Conservation (phyloP, 2,888 invertebrate genomes). For the Hyposoter dolosus region DNA sequence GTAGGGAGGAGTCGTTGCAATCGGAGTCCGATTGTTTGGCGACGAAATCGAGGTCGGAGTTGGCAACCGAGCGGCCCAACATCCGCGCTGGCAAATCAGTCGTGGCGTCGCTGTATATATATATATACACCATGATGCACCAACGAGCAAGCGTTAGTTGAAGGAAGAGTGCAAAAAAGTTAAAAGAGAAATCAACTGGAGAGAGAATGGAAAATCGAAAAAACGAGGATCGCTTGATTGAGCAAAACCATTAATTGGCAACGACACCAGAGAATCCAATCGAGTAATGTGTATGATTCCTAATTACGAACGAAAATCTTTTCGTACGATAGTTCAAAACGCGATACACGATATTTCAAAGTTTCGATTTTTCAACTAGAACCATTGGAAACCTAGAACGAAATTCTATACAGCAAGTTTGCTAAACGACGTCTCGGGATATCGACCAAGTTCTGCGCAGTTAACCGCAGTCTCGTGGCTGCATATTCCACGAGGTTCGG, state of each 20-base stretch:
- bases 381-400: neutral
- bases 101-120: conserved; percentile 7
- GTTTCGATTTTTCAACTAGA: neutral
- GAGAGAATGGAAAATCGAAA: neutral
- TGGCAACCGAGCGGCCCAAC: conserved; percentile 45
- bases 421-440: neutral
- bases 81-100: conserved; percentile 47
- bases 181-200: neutral
- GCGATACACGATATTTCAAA: neutral
- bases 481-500: neutral
- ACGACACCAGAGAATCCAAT: neutral
- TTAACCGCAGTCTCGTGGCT: neutral
- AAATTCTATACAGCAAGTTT: neutral
- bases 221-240: neutral
- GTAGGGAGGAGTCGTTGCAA: conserved; percentile 38
- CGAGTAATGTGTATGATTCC: neutral
- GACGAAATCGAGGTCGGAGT: conserved; percentile 61
- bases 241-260: neutral
- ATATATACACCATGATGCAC: conserved; percentile 11
- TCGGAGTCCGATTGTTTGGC: conserved; percentile 63
- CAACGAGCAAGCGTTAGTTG: conserved; percentile 19
- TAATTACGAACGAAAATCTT: neutral
- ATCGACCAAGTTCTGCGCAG: neutral
- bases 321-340: neutral
- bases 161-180: neutral